Percentiles rank a stretch among this genome's conserved stretches.
phyloP scores from a whole-genome alignment of 2,797 vertebrate genomes.

The Enteromius viviparus region DNA sequence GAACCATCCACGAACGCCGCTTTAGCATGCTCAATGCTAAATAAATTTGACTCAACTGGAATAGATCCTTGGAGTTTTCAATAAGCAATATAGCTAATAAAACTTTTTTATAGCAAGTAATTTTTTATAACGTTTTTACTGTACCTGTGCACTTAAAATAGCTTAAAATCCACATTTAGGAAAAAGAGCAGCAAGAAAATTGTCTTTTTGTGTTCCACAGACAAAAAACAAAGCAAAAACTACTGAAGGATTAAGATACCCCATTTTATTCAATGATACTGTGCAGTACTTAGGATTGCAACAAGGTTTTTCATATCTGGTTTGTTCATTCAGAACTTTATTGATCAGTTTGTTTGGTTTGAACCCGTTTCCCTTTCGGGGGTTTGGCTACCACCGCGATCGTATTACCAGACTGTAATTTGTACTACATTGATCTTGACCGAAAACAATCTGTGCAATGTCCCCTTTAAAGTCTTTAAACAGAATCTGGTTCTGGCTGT shows the following conservation, averaged over 20 bases:
- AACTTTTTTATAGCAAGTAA: background rate
- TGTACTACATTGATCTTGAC: slow-evolving; percentile 29
- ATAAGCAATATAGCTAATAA: background rate
- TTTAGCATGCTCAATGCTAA: too few species aligned
- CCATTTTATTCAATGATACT: background rate
- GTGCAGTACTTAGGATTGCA: background rate
- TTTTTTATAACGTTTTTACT: background rate
- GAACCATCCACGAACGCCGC: too few species aligned
- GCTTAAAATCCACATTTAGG: background rate
- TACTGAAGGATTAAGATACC: background rate
- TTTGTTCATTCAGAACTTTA: background rate
- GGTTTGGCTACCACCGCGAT: background rate
- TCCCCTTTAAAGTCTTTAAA: slow-evolving; percentile 7
- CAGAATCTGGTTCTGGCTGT: slow-evolving; percentile 4
- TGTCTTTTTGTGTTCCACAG: background rate
- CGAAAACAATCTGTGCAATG: background rate
- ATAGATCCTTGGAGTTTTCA: background rate
- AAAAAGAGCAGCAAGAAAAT: background rate
- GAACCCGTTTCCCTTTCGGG: background rate
- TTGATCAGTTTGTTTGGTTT: background rate
- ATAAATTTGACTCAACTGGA: background rate
- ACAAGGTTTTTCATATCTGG: background rate
- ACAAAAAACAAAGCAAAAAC: background rate
- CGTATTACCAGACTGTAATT: slow-evolving; percentile 24
- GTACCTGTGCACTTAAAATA: background rate